Conservation (phyloP, 2,113 vertebrate species). For the Phrynosoma platyrhinos region DNA sequence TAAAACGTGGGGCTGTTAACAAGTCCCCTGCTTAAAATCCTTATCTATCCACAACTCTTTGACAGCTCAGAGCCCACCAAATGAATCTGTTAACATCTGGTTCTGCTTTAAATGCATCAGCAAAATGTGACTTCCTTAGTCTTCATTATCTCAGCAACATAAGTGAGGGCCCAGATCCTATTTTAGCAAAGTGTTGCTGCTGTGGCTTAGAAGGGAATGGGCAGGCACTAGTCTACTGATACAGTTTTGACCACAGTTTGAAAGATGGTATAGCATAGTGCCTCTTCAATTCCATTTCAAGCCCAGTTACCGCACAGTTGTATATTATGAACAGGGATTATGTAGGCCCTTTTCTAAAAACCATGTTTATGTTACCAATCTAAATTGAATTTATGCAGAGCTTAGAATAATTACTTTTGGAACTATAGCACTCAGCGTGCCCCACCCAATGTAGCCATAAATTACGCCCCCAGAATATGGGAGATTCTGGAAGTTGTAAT, state of each 20-base stretch:
- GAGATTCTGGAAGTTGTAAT: too few species aligned
- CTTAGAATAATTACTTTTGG: too few species aligned
- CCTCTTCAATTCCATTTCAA: not conserved
- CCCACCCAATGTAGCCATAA: too few species aligned
- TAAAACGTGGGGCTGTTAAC: not conserved
- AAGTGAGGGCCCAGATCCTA: not conserved
- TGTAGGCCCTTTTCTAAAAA: not conserved
- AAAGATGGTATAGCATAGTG: not conserved
- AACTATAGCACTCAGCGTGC: too few species aligned
- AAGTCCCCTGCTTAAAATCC: not conserved
- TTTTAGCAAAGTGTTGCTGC: not conserved
- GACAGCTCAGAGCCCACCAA: slow-evolving; percentile 4
- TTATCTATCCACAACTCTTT: not conserved
- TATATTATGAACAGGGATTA: not conserved
- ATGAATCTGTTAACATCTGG: not conserved
- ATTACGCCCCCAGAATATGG: too few species aligned
- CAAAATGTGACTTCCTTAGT: not conserved
- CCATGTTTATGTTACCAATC: not conserved
- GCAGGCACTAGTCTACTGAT: not conserved
- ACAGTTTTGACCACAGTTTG: not conserved
- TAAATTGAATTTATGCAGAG: not conserved
- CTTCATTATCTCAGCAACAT: not conserved
- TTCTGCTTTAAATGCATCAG: slow-evolving; percentile 10
- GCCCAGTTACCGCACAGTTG: too few species aligned
- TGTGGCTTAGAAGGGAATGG: not conserved